phyloP scores from a whole-genome alignment of 2,888 invertebrate genomes.

The Drosophila paramelanica region DNA sequence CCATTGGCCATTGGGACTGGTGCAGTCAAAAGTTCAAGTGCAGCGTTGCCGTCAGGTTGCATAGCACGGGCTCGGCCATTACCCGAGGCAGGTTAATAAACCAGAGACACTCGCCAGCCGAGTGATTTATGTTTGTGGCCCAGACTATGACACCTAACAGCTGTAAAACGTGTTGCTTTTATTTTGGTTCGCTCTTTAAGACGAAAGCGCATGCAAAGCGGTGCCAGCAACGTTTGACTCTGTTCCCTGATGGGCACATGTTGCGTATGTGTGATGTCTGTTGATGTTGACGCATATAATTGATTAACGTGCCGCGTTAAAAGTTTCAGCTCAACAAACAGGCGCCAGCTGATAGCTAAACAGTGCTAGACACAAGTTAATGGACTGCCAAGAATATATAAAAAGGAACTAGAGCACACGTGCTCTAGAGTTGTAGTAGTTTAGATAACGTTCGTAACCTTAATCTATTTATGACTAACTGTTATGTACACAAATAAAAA shows the following conservation, averaged over 20 bases:
- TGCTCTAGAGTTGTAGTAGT: fast-evolving
- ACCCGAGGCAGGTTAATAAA: constrained; percentile 69
- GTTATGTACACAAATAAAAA: background rate
- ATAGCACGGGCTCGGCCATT: constrained; percentile 67
- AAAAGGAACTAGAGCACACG: background rate
- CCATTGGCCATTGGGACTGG: constrained; percentile 19
- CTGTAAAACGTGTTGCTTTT: constrained; percentile 61
- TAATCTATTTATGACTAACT: background rate
- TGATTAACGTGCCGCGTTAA: constrained; percentile 54
- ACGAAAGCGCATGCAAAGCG: constrained; percentile 30
- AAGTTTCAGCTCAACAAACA: constrained; percentile 38
- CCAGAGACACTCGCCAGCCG: constrained; percentile 51
- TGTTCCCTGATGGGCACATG: constrained; percentile 35
- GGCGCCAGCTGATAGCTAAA: constrained; percentile 48
- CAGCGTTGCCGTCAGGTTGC: constrained; percentile 48
- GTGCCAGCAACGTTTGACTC: constrained; percentile 2
- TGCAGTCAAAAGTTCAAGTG: constrained; percentile 73
- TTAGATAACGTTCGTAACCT: background rate
- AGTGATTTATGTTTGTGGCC: constrained; percentile 73
- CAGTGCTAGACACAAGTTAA: constrained; percentile 28
- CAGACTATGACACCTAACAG: constrained; percentile 72
- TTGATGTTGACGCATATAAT: constrained; percentile 40
- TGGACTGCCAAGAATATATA: constrained; percentile 4
- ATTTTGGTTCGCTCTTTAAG: constrained; percentile 34
- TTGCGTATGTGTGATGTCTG: constrained; percentile 65